phyloP scores from a whole-genome alignment of 2,888 invertebrate species.

The Glyphotaelius pellucidus region DNA sequence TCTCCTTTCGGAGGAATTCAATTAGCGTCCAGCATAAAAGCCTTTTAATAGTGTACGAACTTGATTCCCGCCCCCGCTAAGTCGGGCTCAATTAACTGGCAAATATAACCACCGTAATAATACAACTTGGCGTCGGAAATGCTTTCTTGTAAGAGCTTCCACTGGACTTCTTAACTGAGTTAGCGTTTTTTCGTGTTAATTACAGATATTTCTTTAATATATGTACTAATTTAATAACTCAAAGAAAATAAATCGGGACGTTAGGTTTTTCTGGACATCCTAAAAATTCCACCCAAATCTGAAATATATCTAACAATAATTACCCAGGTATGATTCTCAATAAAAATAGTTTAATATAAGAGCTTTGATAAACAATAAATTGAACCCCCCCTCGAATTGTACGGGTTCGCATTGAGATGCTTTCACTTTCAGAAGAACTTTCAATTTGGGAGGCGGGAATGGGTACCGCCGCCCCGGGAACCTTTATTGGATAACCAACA shows the following conservation, averaged over 20 bases:
- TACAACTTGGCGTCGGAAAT: not conserved
- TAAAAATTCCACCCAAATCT: too few species aligned
- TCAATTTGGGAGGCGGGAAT: too few species aligned
- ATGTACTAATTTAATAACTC: not conserved
- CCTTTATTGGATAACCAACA: too few species aligned
- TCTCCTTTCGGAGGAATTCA: constrained; percentile 28
- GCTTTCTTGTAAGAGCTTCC: not conserved
- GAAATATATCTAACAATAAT: too few species aligned
- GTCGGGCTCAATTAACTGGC: constrained; percentile 34
- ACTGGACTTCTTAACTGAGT: not conserved
- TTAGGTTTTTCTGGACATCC: too few species aligned
- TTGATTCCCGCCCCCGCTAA: constrained; percentile 18
- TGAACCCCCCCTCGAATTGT: too few species aligned
- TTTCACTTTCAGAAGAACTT: not conserved
- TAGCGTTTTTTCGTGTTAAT: not conserved
- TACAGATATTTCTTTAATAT: not conserved
- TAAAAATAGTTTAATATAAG: not conserved
- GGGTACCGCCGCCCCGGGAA: too few species aligned
- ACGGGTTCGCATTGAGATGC: too few species aligned
- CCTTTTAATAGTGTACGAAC: constrained; percentile 35
- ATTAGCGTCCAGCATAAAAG: constrained; percentile 39
- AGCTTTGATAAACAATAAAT: not conserved
- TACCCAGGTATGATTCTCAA: not conserved
- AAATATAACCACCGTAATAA: constrained; percentile 34
- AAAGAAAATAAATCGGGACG: not conserved